Percentiles rank a stretch among this genome's conserved stretches.
phyloP scores from a whole-genome alignment of 2,888 invertebrate species.

The Caenorhabditis panamensis region DNA sequence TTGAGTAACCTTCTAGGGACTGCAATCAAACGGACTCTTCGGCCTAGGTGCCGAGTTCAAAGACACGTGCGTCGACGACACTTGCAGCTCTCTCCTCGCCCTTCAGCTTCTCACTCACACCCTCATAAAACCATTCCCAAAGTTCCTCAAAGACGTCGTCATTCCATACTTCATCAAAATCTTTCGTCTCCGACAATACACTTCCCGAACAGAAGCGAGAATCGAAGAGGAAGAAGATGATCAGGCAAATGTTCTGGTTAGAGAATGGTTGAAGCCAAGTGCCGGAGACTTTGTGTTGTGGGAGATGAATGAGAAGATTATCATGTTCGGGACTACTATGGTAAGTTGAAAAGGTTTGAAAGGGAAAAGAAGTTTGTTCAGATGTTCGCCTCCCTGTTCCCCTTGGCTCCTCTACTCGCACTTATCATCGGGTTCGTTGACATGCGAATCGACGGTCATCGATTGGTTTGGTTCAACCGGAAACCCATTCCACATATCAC shows the following conservation, averaged over 20 bases:
- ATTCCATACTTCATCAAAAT: slow-evolving; percentile 70
- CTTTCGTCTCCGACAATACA: slow-evolving; percentile 52
- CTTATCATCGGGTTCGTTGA: slow-evolving; percentile 82
- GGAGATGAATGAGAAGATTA: slow-evolving; percentile 83
- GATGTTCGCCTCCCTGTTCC: slow-evolving; percentile 83
- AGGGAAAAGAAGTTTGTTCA: slow-evolving; percentile 62
- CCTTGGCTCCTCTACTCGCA: slow-evolving; percentile 83
- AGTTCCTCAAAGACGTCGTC: slow-evolving; percentile 82
- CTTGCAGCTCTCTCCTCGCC: slow-evolving; percentile 83
- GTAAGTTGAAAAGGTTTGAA: slow-evolving; percentile 12
- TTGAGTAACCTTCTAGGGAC: slow-evolving; percentile 59
- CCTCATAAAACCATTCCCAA: slow-evolving; percentile 83
- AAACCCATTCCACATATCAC: slow-evolving; percentile 81
- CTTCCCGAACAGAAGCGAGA: slow-evolving; percentile 40
- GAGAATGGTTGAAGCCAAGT: slow-evolving; percentile 82
- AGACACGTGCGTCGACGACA: slow-evolving; percentile 82
- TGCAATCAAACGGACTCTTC: slow-evolving; percentile 77
- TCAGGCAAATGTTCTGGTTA: slow-evolving; percentile 76
- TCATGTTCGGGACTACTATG: slow-evolving; percentile 82
- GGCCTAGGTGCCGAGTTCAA: slow-evolving; percentile 81
- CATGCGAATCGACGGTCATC: slow-evolving; percentile 75
- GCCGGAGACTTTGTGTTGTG: slow-evolving; percentile 83
- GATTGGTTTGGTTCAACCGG: slow-evolving; percentile 80
- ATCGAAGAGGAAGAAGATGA: slow-evolving; percentile 46
- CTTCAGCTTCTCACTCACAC: slow-evolving; percentile 83